Percentiles rank a stretch among this genome's conserved stretches.
phyloP scores from a whole-genome alignment of 2,797 vertebrate species.

The Melanotaenia boesemani region DNA sequence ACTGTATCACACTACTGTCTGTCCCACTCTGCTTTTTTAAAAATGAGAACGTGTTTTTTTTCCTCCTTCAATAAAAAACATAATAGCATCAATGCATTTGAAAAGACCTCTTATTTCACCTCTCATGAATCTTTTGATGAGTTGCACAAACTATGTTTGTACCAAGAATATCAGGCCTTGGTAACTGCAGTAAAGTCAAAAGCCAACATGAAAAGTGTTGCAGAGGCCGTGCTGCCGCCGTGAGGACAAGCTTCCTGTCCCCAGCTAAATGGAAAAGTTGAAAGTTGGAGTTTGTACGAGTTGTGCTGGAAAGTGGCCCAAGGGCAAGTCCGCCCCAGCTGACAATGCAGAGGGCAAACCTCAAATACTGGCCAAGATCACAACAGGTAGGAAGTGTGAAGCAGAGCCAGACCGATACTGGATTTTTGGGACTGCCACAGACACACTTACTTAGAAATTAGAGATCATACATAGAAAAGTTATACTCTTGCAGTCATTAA shows the following conservation, averaged over 20 bases:
- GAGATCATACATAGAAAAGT: not conserved
- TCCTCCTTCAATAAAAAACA: conserved; percentile 46
- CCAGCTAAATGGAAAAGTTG: conserved; percentile 64
- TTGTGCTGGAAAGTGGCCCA: conserved; percentile 65
- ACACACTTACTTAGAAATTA: not conserved
- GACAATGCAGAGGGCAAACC: conserved; percentile 55
- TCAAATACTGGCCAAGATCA: conserved; percentile 59
- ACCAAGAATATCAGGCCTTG: conserved; percentile 17
- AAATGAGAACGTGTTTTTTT: conserved; percentile 49
- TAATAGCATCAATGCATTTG: conserved; percentile 43
- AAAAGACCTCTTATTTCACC: conserved; percentile 21
- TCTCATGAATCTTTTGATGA: not conserved
- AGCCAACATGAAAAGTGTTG: conserved; percentile 26
- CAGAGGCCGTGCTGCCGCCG: conserved; percentile 28
- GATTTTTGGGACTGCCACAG: conserved; percentile 14
- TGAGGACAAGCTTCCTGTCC: conserved; percentile 52
- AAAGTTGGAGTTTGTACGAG: conserved; percentile 48
- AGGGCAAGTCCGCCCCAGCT: conserved; percentile 56
- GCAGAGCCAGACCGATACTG: conserved; percentile 15
- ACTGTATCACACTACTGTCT: conserved; percentile 52
- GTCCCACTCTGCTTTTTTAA: conserved; percentile 33
- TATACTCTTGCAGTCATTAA: not conserved
- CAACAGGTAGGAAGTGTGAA: conserved; percentile 27
- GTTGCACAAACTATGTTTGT: not conserved
- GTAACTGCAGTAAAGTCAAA: conserved; percentile 45